Conservation (phyloP, 2,888 invertebrate species). For the Aspidapion aeneum region DNA sequence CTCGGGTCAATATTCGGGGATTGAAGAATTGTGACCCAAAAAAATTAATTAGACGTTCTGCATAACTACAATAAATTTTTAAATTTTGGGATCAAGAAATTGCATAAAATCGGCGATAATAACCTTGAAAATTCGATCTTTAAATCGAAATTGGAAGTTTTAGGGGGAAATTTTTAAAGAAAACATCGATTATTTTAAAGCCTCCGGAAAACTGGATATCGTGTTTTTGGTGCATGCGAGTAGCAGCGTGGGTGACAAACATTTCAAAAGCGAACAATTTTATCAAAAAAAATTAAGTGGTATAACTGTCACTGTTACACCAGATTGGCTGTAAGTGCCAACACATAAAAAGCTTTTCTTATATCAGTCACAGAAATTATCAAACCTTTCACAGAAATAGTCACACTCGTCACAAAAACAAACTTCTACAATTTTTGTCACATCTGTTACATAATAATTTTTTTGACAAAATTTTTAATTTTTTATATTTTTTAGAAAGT, state of each 20-base stretch:
- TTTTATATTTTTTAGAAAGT: constrained; percentile 29
- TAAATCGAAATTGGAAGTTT: constrained; percentile 53
- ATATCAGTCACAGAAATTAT: too few relatives aligned
- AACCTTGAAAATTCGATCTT: constrained; percentile 44
- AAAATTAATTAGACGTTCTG: constrained; percentile 31
- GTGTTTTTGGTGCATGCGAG: constrained; percentile 67
- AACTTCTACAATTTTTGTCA: too few relatives aligned
- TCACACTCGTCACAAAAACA: too few relatives aligned
- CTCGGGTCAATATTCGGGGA: too few relatives aligned
- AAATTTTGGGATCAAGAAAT: constrained; percentile 45
- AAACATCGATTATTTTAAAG: constrained; percentile 53
- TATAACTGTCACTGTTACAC: constrained; percentile 62
- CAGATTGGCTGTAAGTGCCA: constrained; percentile 54
- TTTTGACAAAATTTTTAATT: too few relatives aligned
- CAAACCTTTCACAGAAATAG: too few relatives aligned
- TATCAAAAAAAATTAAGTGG: constrained; percentile 60
- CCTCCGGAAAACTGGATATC: constrained; percentile 51
- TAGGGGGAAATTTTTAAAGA: constrained; percentile 54
- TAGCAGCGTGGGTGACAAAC: constrained; percentile 60
- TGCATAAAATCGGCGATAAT: constrained; percentile 32
- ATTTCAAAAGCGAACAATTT: constrained; percentile 65
- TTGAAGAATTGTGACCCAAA: too few relatives aligned
- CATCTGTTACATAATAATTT: too few relatives aligned
- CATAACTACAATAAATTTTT: constrained; percentile 43
- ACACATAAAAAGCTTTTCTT: too few relatives aligned